Conservation (phyloP, 2,797 vertebrate species). For the Oreochromis mossambicus region DNA sequence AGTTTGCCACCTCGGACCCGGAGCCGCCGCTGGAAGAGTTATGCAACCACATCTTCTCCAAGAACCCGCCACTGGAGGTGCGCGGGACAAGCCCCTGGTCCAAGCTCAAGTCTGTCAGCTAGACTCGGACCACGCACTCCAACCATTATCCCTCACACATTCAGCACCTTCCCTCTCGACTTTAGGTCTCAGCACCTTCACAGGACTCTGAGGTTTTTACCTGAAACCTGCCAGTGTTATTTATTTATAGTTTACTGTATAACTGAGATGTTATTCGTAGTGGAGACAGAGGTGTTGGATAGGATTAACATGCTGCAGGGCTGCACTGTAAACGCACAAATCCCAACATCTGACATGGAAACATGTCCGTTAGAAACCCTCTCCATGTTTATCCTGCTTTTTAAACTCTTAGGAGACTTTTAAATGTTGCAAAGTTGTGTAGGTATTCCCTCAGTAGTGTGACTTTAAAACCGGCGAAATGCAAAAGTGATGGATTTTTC, state of each 20-base stretch:
- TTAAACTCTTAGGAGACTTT: background rate
- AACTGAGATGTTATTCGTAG: background rate
- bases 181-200: background rate
- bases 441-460: background rate
- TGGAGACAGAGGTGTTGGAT: background rate
- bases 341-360: background rate
- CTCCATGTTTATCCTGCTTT: background rate
- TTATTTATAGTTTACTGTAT: slow-evolving; percentile 20
- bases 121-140: background rate
- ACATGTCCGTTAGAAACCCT: background rate
- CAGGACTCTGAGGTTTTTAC: background rate
- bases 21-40: slow-evolving; percentile 84
- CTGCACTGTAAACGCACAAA: background rate
- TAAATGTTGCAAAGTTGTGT: background rate
- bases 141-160: accelerated
- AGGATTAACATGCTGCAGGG: background rate
- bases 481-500: background rate
- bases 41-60: slow-evolving; percentile 78
- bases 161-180: background rate
- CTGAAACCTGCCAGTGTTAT: slow-evolving; percentile 31
- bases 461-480: background rate
- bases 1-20: slow-evolving; percentile 81
- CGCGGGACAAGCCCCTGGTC: slow-evolving; percentile 86
- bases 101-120: slow-evolving; percentile 83
- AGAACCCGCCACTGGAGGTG: slow-evolving; percentile 76